phyloP scores from a whole-genome alignment of 2,888 invertebrate species.

The Calameuta idolon region DNA sequence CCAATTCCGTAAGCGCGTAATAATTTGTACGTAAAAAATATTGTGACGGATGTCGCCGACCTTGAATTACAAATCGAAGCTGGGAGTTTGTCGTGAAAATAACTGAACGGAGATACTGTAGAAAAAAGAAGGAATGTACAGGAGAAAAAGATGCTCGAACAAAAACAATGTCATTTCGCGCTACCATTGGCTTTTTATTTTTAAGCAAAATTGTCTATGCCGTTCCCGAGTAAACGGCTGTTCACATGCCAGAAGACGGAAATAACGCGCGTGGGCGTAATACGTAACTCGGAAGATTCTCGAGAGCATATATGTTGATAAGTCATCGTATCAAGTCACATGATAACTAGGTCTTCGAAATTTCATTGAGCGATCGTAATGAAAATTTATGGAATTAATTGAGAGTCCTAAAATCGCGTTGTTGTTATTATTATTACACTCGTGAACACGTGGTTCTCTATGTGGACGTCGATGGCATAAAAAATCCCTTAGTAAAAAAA shows the following conservation, averaged over 20 bases:
- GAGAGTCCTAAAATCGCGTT: background rate
- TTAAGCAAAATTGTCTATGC: background rate
- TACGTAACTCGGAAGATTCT: background rate
- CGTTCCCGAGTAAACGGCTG: background rate
- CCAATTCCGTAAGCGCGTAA: too few species aligned
- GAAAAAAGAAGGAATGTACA: background rate
- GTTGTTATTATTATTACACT: background rate
- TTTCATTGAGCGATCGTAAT: background rate
- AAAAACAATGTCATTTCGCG: too few species aligned
- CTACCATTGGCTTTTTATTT: too few species aligned
- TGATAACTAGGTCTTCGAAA: background rate
- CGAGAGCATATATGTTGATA: background rate
- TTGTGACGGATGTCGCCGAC: background rate
- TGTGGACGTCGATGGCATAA: background rate
- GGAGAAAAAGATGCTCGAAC: background rate
- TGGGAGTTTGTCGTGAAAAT: background rate
- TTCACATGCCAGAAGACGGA: background rate
- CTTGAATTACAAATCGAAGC: background rate
- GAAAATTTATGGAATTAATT: background rate
- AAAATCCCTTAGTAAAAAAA: background rate
- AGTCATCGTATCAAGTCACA: background rate
- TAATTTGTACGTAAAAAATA: background rate
- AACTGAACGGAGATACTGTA: background rate
- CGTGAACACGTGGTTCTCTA: background rate
- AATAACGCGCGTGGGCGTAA: background rate